Percentiles rank a stretch among this genome's conserved stretches.
These are phyloP conservation scores for Wasmannia auropunctata DNA, from an alignment of 1,140 invertebrate genomes.

Conservation along the genomic window DNA sequence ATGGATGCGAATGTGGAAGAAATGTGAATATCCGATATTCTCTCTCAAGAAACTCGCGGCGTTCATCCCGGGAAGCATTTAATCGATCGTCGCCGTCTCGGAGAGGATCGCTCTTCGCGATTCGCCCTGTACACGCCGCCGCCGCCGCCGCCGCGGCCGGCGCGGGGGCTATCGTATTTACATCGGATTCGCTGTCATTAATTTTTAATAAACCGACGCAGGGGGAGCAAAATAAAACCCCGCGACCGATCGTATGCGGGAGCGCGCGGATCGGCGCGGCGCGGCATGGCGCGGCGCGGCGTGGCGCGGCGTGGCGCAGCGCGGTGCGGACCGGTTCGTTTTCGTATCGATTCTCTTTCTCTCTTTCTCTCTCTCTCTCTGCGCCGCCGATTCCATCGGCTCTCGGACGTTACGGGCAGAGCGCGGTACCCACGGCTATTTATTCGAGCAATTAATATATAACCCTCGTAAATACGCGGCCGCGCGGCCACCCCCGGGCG, in stretches of 20 bases:
- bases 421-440: conserved; percentile 76
- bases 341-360: conserved; percentile 33
- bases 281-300: conserved; percentile 38
- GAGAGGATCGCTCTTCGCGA: conserved; percentile 11
- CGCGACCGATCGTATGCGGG: conserved; percentile 64
- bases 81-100: neutral
- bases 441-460: conserved; percentile 85
- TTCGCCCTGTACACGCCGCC: conserved; percentile 22
- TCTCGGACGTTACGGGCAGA: neutral
- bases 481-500: conserved; percentile 64
- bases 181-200: conserved; percentile 81
- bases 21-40: neutral
- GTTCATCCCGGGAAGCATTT: neutral
- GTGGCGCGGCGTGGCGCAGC: conserved; percentile 47
- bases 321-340: conserved; percentile 76
- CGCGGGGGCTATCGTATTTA: conserved; percentile 77
- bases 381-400: neutral
- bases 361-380: neutral
- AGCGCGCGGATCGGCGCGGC: conserved; percentile 56
- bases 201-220: conserved; percentile 83
- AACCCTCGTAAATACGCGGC: conserved; percentile 83
- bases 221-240: conserved; percentile 72
- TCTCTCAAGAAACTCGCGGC: neutral
- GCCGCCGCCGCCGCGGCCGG: neutral
- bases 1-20: neutral